Percentiles rank a stretch among this genome's conserved stretches.
Evolutionary conservation across 2,797 vertebrate genomes (phyloP).

Genomic region (Mergus octosetaceus): DNA sequence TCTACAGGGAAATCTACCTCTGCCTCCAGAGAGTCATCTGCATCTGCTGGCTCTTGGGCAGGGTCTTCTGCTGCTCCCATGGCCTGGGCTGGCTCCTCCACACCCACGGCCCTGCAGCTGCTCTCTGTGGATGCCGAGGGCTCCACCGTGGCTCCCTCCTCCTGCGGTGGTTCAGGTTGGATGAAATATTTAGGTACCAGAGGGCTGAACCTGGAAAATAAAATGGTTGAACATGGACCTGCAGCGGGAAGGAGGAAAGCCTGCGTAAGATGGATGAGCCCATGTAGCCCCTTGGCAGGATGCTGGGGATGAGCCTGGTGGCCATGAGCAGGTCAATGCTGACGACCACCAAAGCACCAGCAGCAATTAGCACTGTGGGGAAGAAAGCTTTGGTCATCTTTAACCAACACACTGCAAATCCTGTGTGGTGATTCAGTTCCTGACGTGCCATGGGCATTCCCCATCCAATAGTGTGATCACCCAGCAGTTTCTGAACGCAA

Average conservation of each 20-base stretch:
- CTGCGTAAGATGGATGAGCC: accelerated
- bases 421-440: accelerated
- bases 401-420: not conserved
- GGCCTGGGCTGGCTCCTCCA: accelerated
- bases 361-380: not conserved
- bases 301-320: not conserved
- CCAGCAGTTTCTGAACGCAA: not conserved
- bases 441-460: not conserved
- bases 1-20: not conserved
- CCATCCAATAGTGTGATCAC: accelerated
- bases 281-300: not conserved
- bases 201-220: slow-evolving; percentile 6
- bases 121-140: accelerated
- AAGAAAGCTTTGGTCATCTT: not conserved
- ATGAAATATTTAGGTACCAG: not conserved
- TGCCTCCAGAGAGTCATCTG: not conserved
- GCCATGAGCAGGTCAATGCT: accelerated
- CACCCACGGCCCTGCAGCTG: accelerated
- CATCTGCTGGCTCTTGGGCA: not conserved
- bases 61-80: accelerated
- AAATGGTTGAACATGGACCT: accelerated
- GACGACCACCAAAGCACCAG: accelerated
- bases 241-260: not conserved
- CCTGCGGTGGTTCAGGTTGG: not conserved
- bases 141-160: accelerated